Evolutionary conservation across 2,797 vertebrate genomes (phyloP), one percentile per base, ranked within the genome.

Genomic region (Hyperoplus lanceolatus): DNA sequence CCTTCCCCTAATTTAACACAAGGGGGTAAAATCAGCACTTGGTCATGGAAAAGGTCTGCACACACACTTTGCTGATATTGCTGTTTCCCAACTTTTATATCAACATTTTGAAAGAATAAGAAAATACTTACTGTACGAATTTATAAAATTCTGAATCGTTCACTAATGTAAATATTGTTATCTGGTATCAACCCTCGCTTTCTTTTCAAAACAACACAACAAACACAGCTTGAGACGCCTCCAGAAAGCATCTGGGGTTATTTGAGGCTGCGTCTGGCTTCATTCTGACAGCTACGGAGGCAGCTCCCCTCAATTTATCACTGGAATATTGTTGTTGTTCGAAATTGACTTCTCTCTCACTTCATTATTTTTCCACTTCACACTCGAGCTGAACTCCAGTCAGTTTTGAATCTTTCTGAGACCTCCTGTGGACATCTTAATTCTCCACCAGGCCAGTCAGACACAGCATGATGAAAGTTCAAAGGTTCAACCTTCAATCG

Each of bases 311-410:
- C 60, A 67, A 38, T 70, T 78, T 75, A 12, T 41, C 39, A 13
- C 36, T 43, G 36, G 5, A 66, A 12, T 73, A 16, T 70, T 79
- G 72, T 58, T 84, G 54, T 69, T 57, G 48, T 63, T 81, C 41
- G 49, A 46, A 29, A 80, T 70, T 55, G 73, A 60, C 77, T 76
- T 78, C 50, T 68, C 59, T 56, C 58, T 76, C 41, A 49, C 7
- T 45, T 56, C 39, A 16, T 43, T 59, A 4, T 58, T 58, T 68
- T 54, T 53, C 21, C 29, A 29, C 29, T 49, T 45, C 41, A 15
- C 66, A 74, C 70, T 64, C 39, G 49, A 77, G 63, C 73, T 59
- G 18, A 75, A 81, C 51, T 79, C 39, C 57, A 71, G 79, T 67
- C 14, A 3, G 8, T 46, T 71, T 77, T 73, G 56, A 71, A 8